Percentiles rank a stretch among this genome's conserved stretches.
Evolutionary conservation across 2,113 vertebrate genomes (phyloP).

Genomic region (Osmerus eperlanus): DNA sequence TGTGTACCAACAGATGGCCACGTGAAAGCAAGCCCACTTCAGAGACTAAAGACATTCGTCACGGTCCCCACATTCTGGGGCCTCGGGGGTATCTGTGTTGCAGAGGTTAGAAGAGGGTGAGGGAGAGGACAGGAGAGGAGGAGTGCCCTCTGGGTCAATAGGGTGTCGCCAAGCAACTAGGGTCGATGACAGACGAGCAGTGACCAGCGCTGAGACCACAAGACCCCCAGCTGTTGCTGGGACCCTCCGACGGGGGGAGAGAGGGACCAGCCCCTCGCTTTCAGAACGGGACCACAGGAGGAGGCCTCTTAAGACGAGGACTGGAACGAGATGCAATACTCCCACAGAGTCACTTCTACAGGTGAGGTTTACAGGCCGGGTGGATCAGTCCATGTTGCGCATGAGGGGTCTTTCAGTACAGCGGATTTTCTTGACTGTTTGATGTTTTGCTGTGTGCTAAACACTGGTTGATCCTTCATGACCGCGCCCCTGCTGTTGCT

Average conservation of each 20-base stretch:
- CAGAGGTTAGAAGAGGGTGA: not conserved
- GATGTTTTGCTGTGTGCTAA: not conserved
- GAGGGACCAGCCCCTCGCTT: not conserved
- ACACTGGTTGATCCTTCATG: not conserved
- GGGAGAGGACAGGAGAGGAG: not conserved
- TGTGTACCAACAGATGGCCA: too few species aligned
- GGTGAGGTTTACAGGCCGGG: too few species aligned
- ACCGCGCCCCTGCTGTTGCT: slow-evolving; percentile 38
- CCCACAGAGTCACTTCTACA: too few species aligned
- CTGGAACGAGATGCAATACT: too few species aligned
- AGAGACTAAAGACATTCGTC: too few species aligned
- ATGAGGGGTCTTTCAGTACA: not conserved
- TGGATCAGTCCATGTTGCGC: too few species aligned
- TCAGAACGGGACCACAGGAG: not conserved
- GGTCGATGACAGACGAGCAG: slow-evolving; percentile 20
- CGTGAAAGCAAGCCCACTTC: too few species aligned
- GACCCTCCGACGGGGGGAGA: slow-evolving; percentile 14
- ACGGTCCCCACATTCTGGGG: not conserved
- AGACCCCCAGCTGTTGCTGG: slow-evolving; percentile 24
- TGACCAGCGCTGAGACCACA: not conserved
- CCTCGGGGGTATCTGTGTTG: not conserved
- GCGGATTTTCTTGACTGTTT: not conserved
- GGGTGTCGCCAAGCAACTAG: not conserved
- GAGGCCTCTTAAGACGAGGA: not conserved
- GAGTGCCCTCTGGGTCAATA: not conserved